Conservation (phyloP, 2,888 invertebrate genomes). For the Tridacna gigas region DNA sequence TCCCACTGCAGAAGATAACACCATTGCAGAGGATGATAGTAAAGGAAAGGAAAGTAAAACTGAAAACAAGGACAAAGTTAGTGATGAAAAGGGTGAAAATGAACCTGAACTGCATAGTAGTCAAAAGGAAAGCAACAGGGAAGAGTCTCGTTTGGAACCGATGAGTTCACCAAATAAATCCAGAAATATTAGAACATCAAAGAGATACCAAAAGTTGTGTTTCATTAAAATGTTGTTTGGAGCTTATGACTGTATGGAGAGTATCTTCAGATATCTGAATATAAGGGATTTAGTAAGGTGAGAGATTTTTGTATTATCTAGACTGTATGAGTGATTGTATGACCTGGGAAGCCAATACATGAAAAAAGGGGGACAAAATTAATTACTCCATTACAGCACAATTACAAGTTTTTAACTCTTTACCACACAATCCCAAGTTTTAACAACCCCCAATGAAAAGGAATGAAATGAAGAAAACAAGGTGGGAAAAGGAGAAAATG, state of each 20-base stretch:
- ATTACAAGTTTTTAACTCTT: too few species aligned
- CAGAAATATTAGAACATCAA: constrained; percentile 2
- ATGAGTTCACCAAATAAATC: neutral
- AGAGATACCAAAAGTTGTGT: constrained; percentile 56
- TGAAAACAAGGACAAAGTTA: neutral
- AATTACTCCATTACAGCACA: too few species aligned
- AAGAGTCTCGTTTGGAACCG: neutral
- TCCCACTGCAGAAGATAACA: constrained; percentile 66
- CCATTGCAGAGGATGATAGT: constrained; percentile 65
- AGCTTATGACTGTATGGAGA: constrained; percentile 78
- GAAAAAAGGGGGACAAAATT: too few species aligned
- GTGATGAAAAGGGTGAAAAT: neutral
- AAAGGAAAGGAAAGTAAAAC: constrained; percentile 28
- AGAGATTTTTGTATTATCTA: constrained; percentile 29
- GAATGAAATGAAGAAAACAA: too few species aligned
- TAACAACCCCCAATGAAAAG: too few species aligned
- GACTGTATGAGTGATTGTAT: too few species aligned
- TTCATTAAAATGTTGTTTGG: constrained; percentile 75
- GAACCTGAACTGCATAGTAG: neutral
- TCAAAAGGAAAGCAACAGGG: neutral
- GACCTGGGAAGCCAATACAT: too few species aligned
- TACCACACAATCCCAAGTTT: too few species aligned
- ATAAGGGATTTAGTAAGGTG: constrained; percentile 77
- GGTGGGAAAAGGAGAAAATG: too few species aligned
- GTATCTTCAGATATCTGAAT: constrained; percentile 76